Evolutionary conservation across 2,888 invertebrate species (phyloP), one percentile per base, ranked within the genome.

Genomic region (Imbricaverruca yamaguchii): DNA sequence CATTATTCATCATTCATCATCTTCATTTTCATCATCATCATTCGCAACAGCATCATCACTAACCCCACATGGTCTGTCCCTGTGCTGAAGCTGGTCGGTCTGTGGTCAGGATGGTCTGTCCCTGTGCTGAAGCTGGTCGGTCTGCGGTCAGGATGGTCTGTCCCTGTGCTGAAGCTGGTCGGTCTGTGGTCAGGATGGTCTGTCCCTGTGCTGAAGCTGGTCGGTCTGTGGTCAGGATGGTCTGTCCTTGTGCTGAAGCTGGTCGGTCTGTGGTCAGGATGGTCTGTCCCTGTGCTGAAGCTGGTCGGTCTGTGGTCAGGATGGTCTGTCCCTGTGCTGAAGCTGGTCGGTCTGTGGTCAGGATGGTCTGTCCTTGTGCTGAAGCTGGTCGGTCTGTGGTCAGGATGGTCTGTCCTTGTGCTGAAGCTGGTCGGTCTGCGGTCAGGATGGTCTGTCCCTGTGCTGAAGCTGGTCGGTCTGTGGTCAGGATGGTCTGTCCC

Each of bases 101-200:
- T 23, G 13, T 6, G n/a, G 23, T 12, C 78, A 78, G 93, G 86
- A n/a, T n/a, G n/a, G n/a, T n/a, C n/a, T n/a, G n/a, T n/a, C n/a
- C n/a, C 2, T 39, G 39, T 39, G 39, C 39, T 39, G 39, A 39
- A 39, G 39, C 39, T 39, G 67, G 12, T 11, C 15, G 13, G 1
- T 13, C 13, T 23, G 13, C 15, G n/a, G 23, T 12, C 78, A 78
- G 93, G 86, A n/a, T n/a, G n/a, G n/a, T n/a, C n/a, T n/a, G n/a
- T n/a, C n/a, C n/a, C 2, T 39, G 39, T 39, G 39, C 39, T 39
- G 39, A 39, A 39, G 39, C 39, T 39, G 67, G 12, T 11, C 15
- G 13, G 1, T 13, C 13, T 23, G 13, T 6, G n/a, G 23, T 12
- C 78, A 78, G 93, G 86, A n/a, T n/a, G n/a, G n/a, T n/a, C n/a